Percentiles rank a stretch among this genome's conserved stretches.
These are phyloP conservation scores for Phalacrocorax aristotelis DNA, from an alignment of 2,113 vertebrate species.

Conservation along the genomic window DNA sequence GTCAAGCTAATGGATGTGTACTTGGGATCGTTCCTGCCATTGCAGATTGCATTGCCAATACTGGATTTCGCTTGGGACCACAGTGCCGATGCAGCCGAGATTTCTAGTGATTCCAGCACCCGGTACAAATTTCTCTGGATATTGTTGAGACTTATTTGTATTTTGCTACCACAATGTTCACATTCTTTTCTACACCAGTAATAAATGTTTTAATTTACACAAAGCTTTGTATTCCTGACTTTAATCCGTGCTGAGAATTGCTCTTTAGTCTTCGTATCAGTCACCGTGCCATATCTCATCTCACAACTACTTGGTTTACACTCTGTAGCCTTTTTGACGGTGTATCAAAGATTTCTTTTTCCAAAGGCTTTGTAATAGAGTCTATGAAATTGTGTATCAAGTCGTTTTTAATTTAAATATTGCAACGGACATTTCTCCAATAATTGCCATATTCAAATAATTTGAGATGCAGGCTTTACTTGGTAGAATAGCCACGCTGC, in stretches of 20 bases:
- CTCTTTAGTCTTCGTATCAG: neutral
- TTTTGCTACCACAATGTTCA: neutral
- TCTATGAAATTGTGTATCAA: neutral
- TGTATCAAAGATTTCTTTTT: neutral
- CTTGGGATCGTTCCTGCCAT: neutral
- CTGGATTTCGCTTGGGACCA: neutral
- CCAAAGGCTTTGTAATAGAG: neutral
- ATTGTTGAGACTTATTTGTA: neutral
- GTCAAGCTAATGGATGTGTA: neutral
- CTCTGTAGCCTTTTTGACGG: neutral
- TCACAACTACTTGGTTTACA: neutral
- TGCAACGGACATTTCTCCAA: neutral
- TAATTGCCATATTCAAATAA: neutral
- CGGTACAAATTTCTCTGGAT: neutral
- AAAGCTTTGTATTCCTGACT: neutral
- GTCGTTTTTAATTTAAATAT: neutral
- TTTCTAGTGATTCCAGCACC: neutral
- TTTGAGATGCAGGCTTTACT: neutral
- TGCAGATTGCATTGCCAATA: neutral
- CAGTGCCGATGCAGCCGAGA: neutral
- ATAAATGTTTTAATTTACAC: neutral
- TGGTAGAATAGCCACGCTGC: neutral
- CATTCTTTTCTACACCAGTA: neutral
- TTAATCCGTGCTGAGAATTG: neutral
- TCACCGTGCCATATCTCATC: neutral